Base-by-base conservation (phyloP, 2,888 invertebrate species). In the Piscicola geometra region DNA sequence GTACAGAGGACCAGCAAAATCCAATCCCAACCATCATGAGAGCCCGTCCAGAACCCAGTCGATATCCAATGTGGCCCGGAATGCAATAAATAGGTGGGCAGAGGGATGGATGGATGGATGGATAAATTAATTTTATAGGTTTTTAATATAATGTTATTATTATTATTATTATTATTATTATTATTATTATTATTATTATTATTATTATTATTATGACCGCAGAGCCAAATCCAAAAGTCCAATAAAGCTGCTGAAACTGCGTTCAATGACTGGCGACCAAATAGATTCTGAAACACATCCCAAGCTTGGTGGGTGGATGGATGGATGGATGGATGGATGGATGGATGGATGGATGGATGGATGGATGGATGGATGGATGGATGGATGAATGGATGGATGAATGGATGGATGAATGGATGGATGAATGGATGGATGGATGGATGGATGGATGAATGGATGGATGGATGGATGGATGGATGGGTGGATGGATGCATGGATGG, bases 201-300 rank as follows among this genome's bases (percentile, higher is more conserved):
- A 41, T 5, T 41, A 9, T 41, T 41, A 41, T 41, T 15, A 41
- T 56, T n/a, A 25, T 25, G 3, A 56, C 5, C 50, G 30, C 28
- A 25, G 71, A 52, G n/a, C 71, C 71, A 71, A 71, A 30, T 71
- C 64, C 21, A 73, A 32, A 56, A 64, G 73, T 73, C 73, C 73
- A 2, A 56, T 73, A 28, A 73, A 35, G 41, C 36, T 73, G 64
- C 35, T 73, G 64, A 73, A 73, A 36, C 30, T 73, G 73, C 60
- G 56, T 5, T 70, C 70, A 32, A 33, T 35, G 35, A 21, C 3
- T 18, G 67, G 67, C 30, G 67, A 33, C 28, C 30, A 21, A 21
- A 15, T 12, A 41, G 30, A 3, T 3, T 32, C 35, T 33, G 9
- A 3, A 71, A 21, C 56, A 52, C 30, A 33, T 52, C 28, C 52